Conservation (phyloP, 2,888 invertebrate genomes). For the Callosobruchus maculatus region DNA sequence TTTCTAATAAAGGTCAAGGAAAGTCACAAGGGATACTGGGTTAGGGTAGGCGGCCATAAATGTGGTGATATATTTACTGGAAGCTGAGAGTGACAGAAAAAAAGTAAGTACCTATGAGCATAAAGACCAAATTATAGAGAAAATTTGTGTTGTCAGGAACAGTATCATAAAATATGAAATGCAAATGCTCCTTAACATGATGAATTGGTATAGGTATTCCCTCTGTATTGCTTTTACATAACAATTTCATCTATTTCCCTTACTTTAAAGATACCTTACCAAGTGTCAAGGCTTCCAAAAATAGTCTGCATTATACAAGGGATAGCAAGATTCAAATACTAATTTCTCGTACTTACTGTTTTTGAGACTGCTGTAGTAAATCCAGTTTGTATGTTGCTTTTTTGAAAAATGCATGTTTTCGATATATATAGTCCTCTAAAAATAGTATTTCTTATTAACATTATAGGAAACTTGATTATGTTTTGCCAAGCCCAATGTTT, state of each 20-base stretch:
- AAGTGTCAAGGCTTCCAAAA: too few relatives aligned
- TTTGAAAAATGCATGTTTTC: background rate
- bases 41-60: background rate
- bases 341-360: background rate
- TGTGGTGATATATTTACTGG: background rate
- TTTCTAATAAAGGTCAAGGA: background rate
- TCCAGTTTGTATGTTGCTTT: background rate
- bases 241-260: too few relatives aligned
- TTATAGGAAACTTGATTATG: background rate
- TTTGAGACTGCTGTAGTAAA: background rate
- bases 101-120: background rate
- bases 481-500: background rate
- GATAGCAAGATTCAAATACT: too few relatives aligned
- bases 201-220: too few relatives aligned
- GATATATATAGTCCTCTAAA: background rate
- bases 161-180: background rate
- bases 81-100: background rate
- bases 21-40: background rate
- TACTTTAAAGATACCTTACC: too few relatives aligned
- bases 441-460: background rate
- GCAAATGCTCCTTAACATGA: background rate
- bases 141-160: background rate
- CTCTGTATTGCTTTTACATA: too few relatives aligned
- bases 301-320: too few relatives aligned
- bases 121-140: background rate